A percentile compares a stretch with the other conserved stretches of the same genome.
These are phyloP conservation scores for Dysidea cf. avara DNA, from an alignment of 37 sponge, comb jelly and placozoan species.

Conservation along the genomic window DNA sequence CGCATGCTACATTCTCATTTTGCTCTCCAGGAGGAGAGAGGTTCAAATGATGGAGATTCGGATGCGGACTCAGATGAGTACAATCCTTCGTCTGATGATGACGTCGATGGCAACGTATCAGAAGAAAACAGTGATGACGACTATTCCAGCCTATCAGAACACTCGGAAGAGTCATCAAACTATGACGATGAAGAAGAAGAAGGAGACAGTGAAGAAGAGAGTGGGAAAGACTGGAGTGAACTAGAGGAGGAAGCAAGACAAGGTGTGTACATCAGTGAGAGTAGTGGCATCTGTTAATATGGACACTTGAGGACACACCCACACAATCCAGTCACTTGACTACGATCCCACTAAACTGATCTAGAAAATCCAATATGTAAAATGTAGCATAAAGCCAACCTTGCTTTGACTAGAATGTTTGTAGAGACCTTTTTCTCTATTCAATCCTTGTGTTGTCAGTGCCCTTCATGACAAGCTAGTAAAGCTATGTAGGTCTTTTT, in stretches of 20 bases:
- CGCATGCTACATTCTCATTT: neutral
- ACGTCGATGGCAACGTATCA: neutral
- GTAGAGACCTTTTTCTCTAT: too few relatives aligned
- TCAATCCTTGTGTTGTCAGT: too few relatives aligned
- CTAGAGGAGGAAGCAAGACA: conserved; percentile 90
- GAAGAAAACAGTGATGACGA: conserved; percentile 75
- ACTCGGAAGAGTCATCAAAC: conserved; percentile 48
- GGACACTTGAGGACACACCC: neutral
- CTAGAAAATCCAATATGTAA: too few relatives aligned
- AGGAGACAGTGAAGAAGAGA: conserved; percentile 69
- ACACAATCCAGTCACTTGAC: neutral
- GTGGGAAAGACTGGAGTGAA: conserved; percentile 97
- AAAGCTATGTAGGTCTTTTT: too few relatives aligned
- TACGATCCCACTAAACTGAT: too few relatives aligned
- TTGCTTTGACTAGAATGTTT: too few relatives aligned
- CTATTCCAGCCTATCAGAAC: conserved; percentile 62
- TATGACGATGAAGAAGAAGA: conserved; percentile 70
- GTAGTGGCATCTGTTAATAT: too few relatives aligned
- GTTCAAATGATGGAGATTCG: conserved; percentile 2
- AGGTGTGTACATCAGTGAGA: conserved; percentile 54
- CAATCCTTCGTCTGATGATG: conserved; percentile 26
- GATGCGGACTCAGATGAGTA: conserved; percentile 45
- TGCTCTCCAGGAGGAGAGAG: neutral
- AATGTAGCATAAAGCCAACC: too few relatives aligned
- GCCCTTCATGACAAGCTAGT: too few relatives aligned